A percentile compares a stretch with the other conserved stretches of the same genome.
Conservation (phyloP, 2,113 vertebrate species). For the Cinclus mexicanus region DNA sequence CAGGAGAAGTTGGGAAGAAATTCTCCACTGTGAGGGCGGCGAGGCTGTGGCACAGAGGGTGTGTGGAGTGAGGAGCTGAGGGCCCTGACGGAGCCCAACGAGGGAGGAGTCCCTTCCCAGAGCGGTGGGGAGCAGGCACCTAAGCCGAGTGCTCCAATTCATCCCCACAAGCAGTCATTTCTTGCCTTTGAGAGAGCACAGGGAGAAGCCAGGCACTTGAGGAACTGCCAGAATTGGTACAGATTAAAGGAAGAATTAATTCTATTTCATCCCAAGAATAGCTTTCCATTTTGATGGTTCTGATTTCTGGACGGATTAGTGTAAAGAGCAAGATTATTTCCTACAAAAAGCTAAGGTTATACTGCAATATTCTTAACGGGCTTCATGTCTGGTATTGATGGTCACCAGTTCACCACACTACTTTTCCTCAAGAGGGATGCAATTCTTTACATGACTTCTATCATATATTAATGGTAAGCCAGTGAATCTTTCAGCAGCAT, state of each 20-base stretch:
- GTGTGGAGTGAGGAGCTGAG: background rate
- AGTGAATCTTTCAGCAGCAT: background rate
- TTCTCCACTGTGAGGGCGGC: background rate
- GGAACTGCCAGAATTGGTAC: background rate
- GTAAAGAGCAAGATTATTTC: background rate
- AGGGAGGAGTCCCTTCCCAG: background rate
- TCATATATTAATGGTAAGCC: background rate
- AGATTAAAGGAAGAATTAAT: background rate
- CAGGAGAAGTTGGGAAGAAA: background rate
- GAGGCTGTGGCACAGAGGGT: background rate
- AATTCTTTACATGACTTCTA: background rate
- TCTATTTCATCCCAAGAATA: background rate
- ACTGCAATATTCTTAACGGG: background rate
- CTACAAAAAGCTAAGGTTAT: background rate
- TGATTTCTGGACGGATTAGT: background rate
- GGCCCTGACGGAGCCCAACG: background rate
- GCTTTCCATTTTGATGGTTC: background rate
- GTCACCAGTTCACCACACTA: background rate
- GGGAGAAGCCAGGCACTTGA: background rate
- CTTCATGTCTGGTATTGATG: background rate
- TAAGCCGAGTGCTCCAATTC: background rate
- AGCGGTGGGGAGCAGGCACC: background rate
- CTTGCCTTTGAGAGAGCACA: background rate
- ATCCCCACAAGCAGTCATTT: background rate
- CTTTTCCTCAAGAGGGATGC: background rate